Base-by-base conservation (phyloP, 2,113 vertebrate species). In the Trogon surrucura region DNA sequence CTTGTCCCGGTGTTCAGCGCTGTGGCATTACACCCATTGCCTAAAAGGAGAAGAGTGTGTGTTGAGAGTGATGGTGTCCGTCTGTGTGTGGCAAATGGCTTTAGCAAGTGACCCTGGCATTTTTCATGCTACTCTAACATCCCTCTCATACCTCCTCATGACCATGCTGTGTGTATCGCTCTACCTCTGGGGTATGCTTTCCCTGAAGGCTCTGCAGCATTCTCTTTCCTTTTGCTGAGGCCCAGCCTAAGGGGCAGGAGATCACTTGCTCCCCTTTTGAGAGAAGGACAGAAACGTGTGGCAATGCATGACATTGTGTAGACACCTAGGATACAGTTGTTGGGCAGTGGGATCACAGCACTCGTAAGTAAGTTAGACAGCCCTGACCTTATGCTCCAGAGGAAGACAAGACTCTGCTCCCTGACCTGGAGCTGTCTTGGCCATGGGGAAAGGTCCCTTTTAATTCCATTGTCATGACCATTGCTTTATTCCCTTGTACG, bases 41-140 rank as follows among this genome's bases (percentile, higher is more conserved):
- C 92, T n/a, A n/a, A 80, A 92, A 56, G 21, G 25, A 90, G 61
- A 80, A 85, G 44, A 27, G 45, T 2, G 2, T 72, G 57, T 74
- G 51, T 84, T 91, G 34, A 36, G 80, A 78, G 86, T 34, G 69
- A 12, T 80, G 71, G 9, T 70, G 47, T 45, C 62, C 3, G 7
- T 62, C 25, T 89, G 11, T 38, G 48, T 80, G 79, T 69, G 77
- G 58, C 69, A 95, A 80, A 75, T 53, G 60, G 91, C 88, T 94
- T 87, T 95, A 94, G 69, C 89, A 90, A 94, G 62, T 87, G 56
- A 92, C 27, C 34, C 64, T 92, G 61, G 80, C 78, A 64, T 30
- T 81, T 85, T 62, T 91, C 61, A 74, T 92, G 92, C 93, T 86
- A n/a, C 29, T 84, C 80, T 86, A 70, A 83, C 72, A 81, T 85